These are phyloP conservation scores for Homalodisca vitripennis DNA, from an alignment of 1,140 invertebrate genomes.

Conservation along the genomic window DNA sequence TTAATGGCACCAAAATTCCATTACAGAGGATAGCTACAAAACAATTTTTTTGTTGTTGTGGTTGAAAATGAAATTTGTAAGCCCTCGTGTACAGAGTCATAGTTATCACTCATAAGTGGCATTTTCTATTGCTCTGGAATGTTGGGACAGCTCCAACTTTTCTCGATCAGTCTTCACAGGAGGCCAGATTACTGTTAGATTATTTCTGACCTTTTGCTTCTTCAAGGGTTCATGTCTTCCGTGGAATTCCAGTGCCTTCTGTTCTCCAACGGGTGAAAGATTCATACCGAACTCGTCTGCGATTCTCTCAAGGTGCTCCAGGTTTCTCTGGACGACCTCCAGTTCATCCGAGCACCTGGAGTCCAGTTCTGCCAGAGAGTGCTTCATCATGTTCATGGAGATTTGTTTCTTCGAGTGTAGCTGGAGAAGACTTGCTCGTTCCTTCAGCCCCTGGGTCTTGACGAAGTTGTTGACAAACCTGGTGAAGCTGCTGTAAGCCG, in stretches of 20 bases:
- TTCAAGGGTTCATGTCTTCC: not conserved
- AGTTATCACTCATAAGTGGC: no score
- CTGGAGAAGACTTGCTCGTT: constrained; percentile 9
- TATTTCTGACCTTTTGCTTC: not conserved
- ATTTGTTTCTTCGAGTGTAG: constrained; percentile 20
- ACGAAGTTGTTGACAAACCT: constrained; percentile 14
- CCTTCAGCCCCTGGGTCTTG: not conserved
- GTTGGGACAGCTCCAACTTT: no score
- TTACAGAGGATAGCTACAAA: no score
- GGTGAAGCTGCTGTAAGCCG: not conserved
- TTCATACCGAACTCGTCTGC: not conserved
- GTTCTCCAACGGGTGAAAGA: not conserved
- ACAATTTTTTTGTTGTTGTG: no score
- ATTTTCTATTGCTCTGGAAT: no score
- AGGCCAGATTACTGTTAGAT: no score
- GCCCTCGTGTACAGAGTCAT: no score
- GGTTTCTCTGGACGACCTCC: not conserved
- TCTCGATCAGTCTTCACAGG: no score
- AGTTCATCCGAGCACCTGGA: not conserved
- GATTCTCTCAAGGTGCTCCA: constrained; percentile 2
- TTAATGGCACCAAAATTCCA: no score
- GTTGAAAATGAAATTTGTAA: no score
- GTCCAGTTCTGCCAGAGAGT: not conserved
- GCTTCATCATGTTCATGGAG: constrained; percentile 1
- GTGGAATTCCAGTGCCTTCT: not conserved